Evolutionary conservation across 2,797 vertebrate species (phyloP).

Genomic region (Lacerta agilis): DNA sequence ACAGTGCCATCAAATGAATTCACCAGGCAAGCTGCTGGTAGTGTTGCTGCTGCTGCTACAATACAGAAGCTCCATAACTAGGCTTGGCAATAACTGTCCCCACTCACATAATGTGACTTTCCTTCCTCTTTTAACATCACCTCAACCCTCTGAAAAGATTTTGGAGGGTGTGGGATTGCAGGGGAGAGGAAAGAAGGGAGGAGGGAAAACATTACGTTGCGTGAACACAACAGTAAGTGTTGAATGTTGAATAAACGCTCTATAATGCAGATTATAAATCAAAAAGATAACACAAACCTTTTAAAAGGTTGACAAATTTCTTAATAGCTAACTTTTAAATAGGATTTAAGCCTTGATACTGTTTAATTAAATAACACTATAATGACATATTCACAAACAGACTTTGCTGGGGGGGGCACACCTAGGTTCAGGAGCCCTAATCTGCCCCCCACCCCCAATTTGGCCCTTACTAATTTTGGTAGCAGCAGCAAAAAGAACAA

Average conservation of each 20-base stretch:
- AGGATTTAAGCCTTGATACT: not conserved
- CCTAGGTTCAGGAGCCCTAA: too few relatives aligned
- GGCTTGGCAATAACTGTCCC: not conserved
- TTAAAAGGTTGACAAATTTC: conserved; percentile 30
- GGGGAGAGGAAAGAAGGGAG: not conserved
- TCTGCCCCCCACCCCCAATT: too few relatives aligned
- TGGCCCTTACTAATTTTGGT: too few relatives aligned
- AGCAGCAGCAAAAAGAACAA: too few relatives aligned
- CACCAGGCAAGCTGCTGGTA: not conserved
- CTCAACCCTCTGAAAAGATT: not conserved
- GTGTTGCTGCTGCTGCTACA: not conserved
- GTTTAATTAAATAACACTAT: not conserved
- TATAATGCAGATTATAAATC: not conserved
- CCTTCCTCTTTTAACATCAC: too few relatives aligned
- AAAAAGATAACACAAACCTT: not conserved
- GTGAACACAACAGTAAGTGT: too few relatives aligned
- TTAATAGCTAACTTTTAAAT: conserved; percentile 4
- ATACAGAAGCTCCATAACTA: not conserved
- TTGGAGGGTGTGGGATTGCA: not conserved
- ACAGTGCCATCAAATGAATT: not conserved
- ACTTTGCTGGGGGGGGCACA: not conserved
- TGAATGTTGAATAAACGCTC: not conserved
- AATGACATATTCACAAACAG: conserved; percentile 4
- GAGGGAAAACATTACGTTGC: too few relatives aligned
- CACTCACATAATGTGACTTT: too few relatives aligned